phyloP scores from a whole-genome alignment of 2,113 vertebrate genomes.

The Sialia sialis region DNA sequence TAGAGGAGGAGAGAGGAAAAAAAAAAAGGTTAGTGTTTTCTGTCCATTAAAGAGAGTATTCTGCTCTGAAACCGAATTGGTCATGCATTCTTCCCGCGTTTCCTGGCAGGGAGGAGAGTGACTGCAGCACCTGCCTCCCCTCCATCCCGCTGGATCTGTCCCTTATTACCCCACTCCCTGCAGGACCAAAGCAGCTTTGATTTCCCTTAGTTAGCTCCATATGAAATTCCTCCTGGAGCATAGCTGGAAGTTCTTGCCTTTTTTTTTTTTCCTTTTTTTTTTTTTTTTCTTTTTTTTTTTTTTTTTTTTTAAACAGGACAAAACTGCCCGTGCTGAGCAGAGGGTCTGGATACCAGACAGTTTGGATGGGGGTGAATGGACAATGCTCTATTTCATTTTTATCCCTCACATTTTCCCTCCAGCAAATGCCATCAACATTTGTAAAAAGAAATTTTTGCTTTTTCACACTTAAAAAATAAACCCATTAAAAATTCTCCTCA shows the following conservation, averaged over 20 bases:
- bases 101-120: slow-evolving; percentile 72
- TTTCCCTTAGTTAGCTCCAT: slow-evolving; percentile 29
- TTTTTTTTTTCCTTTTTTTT: accelerated
- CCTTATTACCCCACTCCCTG: slow-evolving; percentile 69
- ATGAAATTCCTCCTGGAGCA: slow-evolving; percentile 9
- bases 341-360: neutral
- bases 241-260: neutral
- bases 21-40: slow-evolving; percentile 83
- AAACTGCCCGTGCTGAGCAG: accelerated
- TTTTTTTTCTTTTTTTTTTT: accelerated
- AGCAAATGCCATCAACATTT: neutral
- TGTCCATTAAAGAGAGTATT: slow-evolving; percentile 80
- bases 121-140: slow-evolving; percentile 76
- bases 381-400: neutral
- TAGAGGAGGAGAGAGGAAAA: neutral
- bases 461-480: neutral
- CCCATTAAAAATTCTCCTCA: neutral
- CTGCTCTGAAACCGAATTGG: slow-evolving; percentile 79
- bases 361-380: neutral
- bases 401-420: neutral
- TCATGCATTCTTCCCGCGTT: slow-evolving; percentile 82
- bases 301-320: neutral
- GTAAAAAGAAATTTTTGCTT: neutral
- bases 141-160: slow-evolving; percentile 64
- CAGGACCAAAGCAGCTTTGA: slow-evolving; percentile 20